Evolutionary conservation across 2,888 invertebrate genomes (phyloP), one percentile per base, ranked within the genome.

Genomic region (Perizoma flavofasciatum): DNA sequence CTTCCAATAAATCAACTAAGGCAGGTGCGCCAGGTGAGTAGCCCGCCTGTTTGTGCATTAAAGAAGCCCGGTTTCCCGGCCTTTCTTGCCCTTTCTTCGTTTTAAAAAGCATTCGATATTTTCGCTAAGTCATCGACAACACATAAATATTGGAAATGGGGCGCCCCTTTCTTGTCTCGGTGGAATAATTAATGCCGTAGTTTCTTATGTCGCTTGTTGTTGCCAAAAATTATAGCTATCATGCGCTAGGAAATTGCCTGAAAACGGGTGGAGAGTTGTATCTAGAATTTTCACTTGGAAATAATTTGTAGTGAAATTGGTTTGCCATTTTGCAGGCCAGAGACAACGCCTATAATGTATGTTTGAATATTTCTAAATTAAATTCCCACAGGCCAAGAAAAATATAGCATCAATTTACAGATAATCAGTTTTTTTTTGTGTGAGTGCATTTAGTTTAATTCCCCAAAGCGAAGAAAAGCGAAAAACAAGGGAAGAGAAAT

Each of bases 81-180:
- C 87, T 89, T 89, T 89, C 88, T 89, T 83, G 88, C 83, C 89
- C 86, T 91, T 92, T 89, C 91, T 91, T 88, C 88, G 84, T 87
- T 89, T 89, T 92, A 92, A 92, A 92, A 92, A 92, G 92, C 89
- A 88, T 89, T 89, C 90, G 85, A 86, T 88, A 89, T 90, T 92
- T 91, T 87, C 83, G 92, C 89, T 78, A 75, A 89, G 92, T 92
- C 92, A 92, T 92, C 89, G 91, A 83, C 90, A 92, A 91, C 90
- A 92, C 92, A 92, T 92, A 92, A 92, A 92, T 92, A 92, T 92
- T 89, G 91, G 88, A 89, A 92, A 89, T 90, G 88, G 89, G 86
- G 88, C 86, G 84, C 86, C 88, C 88, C 86, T 89, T 91, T 90
- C 92, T 92, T 90, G 90, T 90, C 89, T 91, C 80, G 84, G 77